phyloP scores from a whole-genome alignment of 2,888 invertebrate species.

The Drosophila leonis region DNA sequence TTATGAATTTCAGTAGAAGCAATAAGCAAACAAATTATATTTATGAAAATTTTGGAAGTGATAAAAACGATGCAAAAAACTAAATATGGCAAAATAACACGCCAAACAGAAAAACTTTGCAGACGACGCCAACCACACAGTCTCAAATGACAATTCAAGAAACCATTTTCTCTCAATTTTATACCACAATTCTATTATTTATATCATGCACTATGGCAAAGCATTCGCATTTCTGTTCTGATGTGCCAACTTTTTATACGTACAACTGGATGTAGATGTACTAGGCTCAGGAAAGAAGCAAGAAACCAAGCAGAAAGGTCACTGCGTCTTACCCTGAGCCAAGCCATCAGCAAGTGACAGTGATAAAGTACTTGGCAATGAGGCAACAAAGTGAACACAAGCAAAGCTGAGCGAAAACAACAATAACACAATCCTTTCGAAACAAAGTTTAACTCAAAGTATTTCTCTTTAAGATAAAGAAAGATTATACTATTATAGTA shows the following conservation, averaged over 20 bases:
- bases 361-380: conserved; percentile 58
- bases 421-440: conserved; percentile 10
- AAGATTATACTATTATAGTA: neutral
- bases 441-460: neutral
- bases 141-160: conserved; percentile 40
- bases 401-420: conserved; percentile 15
- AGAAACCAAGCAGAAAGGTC: conserved; percentile 60
- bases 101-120: conserved; percentile 41
- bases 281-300: conserved; percentile 2
- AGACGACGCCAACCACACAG: conserved; percentile 46
- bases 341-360: conserved; percentile 12
- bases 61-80: conserved; percentile 25
- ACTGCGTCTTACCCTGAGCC: conserved; percentile 40
- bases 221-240: conserved; percentile 18
- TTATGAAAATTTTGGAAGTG: conserved; percentile 28
- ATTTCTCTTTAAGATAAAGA: neutral
- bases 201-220: conserved; percentile 49
- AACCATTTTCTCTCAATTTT: conserved; percentile 47
- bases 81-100: conserved; percentile 9
- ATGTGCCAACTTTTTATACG: conserved; percentile 34
- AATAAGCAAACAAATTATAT: conserved; percentile 64
- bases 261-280: neutral
- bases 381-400: conserved; percentile 22
- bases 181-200: conserved; percentile 58
- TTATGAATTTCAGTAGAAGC: conserved; percentile 31